Conservation (phyloP, 2,888 invertebrate genomes). For the Coecobrya sp. region DNA sequence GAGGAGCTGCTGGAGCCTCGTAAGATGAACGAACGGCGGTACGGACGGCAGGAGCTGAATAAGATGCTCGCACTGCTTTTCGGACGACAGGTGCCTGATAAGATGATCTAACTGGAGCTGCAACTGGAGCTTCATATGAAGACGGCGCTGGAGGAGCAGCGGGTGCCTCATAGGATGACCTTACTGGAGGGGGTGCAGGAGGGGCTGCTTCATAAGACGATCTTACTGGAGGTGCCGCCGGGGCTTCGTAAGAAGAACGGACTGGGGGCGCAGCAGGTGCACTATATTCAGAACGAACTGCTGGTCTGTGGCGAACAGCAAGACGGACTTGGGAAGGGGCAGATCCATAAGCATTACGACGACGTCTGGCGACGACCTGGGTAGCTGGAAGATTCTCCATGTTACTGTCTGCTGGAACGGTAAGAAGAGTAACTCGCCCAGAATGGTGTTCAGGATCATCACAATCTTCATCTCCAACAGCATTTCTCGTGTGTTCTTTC, state of each 20-base stretch:
- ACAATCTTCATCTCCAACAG: not conserved
- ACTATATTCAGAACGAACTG: not conserved
- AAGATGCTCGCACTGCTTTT: not conserved
- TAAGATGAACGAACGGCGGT: not conserved
- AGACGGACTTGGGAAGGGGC: not conserved
- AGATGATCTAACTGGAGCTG: not conserved
- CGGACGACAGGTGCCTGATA: not conserved
- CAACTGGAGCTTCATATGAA: not conserved
- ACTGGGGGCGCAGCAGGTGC: not conserved
- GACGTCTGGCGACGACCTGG: not conserved
- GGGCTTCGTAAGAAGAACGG: slow-evolving; percentile 1
- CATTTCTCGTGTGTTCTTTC: not conserved
- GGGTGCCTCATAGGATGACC: slow-evolving; percentile 24
- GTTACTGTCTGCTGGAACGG: not conserved
- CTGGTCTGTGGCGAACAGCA: slow-evolving; percentile 12
- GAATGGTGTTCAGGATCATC: not conserved
- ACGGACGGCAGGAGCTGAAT: not conserved
- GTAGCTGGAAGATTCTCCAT: not conserved
- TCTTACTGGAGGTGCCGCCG: not conserved
- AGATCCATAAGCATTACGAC: slow-evolving; percentile 13
- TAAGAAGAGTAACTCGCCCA: no score
- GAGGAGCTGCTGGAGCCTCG: not conserved
- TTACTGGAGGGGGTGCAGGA: not conserved
- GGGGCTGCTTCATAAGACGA: slow-evolving; percentile 20
- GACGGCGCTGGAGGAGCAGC: not conserved